Base-by-base conservation (phyloP, 23 tunicate species). In the Styela plicata region DNA sequence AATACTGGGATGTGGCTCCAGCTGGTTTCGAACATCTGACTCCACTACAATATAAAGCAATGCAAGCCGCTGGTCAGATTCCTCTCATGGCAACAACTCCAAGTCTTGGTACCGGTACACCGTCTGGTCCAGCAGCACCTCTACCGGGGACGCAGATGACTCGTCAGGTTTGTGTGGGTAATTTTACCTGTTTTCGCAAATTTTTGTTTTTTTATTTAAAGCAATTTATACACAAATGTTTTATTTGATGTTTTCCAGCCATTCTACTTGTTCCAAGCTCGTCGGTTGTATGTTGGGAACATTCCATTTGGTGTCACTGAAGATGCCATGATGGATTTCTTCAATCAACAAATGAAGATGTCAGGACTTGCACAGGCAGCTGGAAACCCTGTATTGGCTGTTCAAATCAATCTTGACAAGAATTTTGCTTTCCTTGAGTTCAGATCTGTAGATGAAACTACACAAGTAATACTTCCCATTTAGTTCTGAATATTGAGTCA, bases 41-140 rank as follows among this genome's bases (percentile, higher is more conserved):
- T 18, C 95, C 98, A 36, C 73, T 86, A 36, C 90, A 95, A 67
- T 95, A 95, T 82, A 95, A 95, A 79, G 96, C 99, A 0, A 90
- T 95, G 99, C 99, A 95, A 64, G 99, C 99, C 24, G 99, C 99
- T 30, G 99, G 99, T 1, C 99, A 95, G 74, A 79, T 95, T 53
- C 99, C 99, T 21, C 70, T 93, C 64, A 82, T 93, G 68, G 83
- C 97, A 27, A 44, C 98, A 28, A 31, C 93, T 28, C 93, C 83
- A 64, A 71, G 73, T 13, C 71, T 86, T 33, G 91, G 89, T 10
- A 83, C 75, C 34, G 78, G 65, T 16, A 36, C 33, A 24, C 53
- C 37, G 52, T 53, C 73, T 32, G 74, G 63, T 33, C 71, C 71
- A 0, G 61, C 74, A 13, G 84, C 84, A 18, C 90, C 90, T 24